A percentile compares a stretch with the other conserved stretches of the same genome.
phyloP scores from a whole-genome alignment of 2,888 invertebrate genomes.

The Campoletis raptor region DNA sequence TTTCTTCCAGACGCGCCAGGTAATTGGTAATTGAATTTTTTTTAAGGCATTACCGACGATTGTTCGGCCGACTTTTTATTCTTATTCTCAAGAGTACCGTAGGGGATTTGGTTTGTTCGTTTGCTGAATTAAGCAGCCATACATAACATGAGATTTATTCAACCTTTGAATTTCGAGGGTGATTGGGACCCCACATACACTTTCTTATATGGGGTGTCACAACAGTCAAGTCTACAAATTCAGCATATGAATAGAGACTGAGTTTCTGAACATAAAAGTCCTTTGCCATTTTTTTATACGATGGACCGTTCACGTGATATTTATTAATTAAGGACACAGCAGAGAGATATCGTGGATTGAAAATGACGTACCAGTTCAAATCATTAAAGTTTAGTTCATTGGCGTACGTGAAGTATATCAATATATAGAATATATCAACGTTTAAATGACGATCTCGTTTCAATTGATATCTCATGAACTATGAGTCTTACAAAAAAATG shows the following conservation, averaged over 20 bases:
- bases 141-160: constrained; percentile 4
- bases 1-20: constrained; percentile 17
- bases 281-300: background rate
- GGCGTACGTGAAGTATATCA: background rate
- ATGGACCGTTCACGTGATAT: background rate
- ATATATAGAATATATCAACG: background rate
- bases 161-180: constrained; percentile 28
- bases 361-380: background rate
- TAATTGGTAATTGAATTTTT: constrained; percentile 57
- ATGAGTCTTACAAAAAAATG: background rate
- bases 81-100: constrained; percentile 20
- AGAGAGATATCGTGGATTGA: background rate
- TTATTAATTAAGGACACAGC: background rate
- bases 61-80: constrained; percentile 5
- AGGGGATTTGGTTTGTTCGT: constrained; percentile 13
- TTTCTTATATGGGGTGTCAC: background rate
- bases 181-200: constrained; percentile 20
- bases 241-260: background rate
- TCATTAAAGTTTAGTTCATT: background rate
- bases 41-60: constrained; percentile 13
- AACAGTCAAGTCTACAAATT: background rate
- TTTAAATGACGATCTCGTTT: background rate
- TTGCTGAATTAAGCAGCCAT: constrained; percentile 19
- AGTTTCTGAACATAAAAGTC: background rate
- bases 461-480: background rate